A percentile compares a stretch with the other conserved stretches of the same genome.
Evolutionary conservation across 2,888 invertebrate genomes (phyloP).

Genomic region (Platycnemis pennipes): DNA sequence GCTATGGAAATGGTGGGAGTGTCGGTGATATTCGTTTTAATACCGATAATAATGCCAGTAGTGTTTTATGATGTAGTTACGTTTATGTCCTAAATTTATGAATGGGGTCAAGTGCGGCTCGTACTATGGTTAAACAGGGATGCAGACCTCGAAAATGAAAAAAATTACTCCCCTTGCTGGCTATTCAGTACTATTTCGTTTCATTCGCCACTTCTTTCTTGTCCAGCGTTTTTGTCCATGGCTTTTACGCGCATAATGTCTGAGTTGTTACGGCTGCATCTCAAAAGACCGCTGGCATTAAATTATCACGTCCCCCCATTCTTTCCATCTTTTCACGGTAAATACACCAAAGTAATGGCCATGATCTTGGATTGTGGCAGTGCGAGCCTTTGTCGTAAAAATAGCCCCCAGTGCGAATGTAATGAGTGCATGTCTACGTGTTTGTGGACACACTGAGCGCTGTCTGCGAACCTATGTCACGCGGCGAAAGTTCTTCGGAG

Average conservation of each 20-base stretch:
- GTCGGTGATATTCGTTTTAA: too few relatives aligned
- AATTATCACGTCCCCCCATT: neutral
- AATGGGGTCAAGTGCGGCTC: neutral
- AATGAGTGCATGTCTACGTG: neutral
- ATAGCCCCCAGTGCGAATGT: neutral
- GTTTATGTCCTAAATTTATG: neutral
- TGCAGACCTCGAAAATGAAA: neutral
- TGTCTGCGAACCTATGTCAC: neutral
- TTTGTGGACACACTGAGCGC: neutral
- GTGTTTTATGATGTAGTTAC: too few relatives aligned
- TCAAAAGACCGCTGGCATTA: neutral
- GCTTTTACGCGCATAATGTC: neutral
- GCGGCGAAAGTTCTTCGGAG: neutral
- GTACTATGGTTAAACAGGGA: neutral
- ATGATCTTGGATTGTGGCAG: neutral
- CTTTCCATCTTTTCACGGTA: neutral
- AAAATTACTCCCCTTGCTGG: neutral
- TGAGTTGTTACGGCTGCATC: neutral
- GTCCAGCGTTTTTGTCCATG: neutral
- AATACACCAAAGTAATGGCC: neutral
- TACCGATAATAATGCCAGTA: too few relatives aligned
- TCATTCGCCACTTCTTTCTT: neutral
- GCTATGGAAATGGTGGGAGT: too few relatives aligned
- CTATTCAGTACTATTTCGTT: neutral
- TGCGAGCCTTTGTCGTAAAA: neutral